Conservation (phyloP, 2,113 vertebrate species). For the Procapra przewalskii region DNA sequence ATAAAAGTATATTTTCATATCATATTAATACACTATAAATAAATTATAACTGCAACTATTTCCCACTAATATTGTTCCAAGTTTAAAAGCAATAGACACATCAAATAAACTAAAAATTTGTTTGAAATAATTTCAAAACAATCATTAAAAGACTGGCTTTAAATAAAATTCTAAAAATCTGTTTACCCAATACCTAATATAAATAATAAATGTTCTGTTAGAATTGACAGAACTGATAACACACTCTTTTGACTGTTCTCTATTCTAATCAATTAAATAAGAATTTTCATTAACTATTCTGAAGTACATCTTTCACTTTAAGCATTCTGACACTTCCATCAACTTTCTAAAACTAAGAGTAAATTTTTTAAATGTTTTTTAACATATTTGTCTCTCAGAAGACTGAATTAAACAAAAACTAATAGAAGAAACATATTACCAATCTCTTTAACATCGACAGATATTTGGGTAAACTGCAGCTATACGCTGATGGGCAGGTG, state of each 20-base stretch:
- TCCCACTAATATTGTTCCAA: not conserved
- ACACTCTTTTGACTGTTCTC: not conserved
- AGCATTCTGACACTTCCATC: slow-evolving; percentile 56
- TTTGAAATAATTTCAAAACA: not conserved
- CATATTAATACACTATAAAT: not conserved
- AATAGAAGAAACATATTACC: not conserved
- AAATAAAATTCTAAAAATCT: slow-evolving; percentile 20
- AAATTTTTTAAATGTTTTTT: slow-evolving; percentile 39
- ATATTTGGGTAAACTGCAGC: not conserved
- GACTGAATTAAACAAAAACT: not conserved
- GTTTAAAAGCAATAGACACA: slow-evolving; percentile 18
- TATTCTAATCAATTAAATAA: slow-evolving; percentile 20
- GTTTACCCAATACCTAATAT: not conserved
- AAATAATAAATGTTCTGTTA: not conserved
- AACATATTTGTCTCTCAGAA: slow-evolving; percentile 47
- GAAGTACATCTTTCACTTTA: slow-evolving; percentile 31
- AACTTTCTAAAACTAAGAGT: slow-evolving; percentile 33
- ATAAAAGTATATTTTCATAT: not conserved
- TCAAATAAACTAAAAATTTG: not conserved
- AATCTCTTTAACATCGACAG: not conserved
- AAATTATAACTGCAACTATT: not conserved
- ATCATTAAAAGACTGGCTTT: not conserved
- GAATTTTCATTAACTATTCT: slow-evolving; percentile 12
- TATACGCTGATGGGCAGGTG: not conserved
- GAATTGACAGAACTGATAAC: not conserved